Conservation (phyloP, 92 coral and sea anemone species). For the Zoanthus sociatus region DNA sequence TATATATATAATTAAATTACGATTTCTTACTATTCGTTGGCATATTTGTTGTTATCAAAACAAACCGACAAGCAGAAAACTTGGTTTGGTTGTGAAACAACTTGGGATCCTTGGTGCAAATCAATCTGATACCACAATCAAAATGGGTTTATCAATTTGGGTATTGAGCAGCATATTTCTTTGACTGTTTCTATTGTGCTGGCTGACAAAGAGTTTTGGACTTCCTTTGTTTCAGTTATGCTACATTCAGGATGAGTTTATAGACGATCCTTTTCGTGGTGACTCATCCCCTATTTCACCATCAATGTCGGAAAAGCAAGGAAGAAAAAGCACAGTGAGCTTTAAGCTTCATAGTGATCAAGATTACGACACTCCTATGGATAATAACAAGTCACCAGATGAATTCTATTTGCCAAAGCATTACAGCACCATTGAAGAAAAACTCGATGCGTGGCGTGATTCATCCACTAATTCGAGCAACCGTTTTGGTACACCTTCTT, state of each 20-base stretch:
- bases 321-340: constrained; percentile 73
- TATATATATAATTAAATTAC: too few species aligned
- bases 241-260: constrained; percentile 35
- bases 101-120: too few species aligned
- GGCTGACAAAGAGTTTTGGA: background rate
- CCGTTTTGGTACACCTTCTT: constrained; percentile 52
- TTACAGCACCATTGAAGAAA: constrained; percentile 82
- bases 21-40: too few species aligned
- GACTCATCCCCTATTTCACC: constrained; percentile 21
- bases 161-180: background rate
- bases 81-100: too few species aligned
- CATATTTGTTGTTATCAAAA: too few species aligned
- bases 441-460: constrained; percentile 82
- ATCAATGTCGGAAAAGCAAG: background rate
- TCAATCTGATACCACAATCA: too few species aligned
- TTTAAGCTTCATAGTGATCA: constrained; percentile 60
- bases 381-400: constrained; percentile 43
- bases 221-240: constrained; percentile 45
- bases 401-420: constrained; percentile 67
- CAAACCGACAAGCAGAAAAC: too few species aligned
- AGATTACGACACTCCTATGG: constrained; percentile 39
- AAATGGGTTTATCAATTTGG: too few species aligned
- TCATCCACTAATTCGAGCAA: constrained; percentile 68
- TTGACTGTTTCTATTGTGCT: background rate
- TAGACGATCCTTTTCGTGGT: constrained; percentile 48